phyloP scores from a whole-genome alignment of 2,113 vertebrate genomes.

The Marcusenius ussheri region DNA sequence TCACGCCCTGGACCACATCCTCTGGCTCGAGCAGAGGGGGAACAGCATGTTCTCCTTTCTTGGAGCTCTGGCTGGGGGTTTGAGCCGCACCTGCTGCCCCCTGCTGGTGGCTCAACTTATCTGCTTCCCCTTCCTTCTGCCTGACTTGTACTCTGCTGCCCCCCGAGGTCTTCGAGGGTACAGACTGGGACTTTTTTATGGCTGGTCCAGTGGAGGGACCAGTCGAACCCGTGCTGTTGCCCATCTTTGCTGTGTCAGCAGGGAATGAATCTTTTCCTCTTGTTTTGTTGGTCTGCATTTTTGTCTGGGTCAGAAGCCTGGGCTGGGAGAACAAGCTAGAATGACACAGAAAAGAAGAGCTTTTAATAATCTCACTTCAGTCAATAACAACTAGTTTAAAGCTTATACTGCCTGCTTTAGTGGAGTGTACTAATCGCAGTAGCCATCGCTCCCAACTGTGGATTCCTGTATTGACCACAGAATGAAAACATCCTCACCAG shows the following conservation, averaged over 20 bases:
- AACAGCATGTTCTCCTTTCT: not conserved
- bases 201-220: not conserved
- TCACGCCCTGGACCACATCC: conserved; percentile 17
- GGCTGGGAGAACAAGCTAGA: not conserved
- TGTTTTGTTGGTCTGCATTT: conserved; percentile 11
- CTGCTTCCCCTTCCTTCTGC: not conserved
- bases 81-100: not conserved
- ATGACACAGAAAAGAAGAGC: not conserved
- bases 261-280: not conserved
- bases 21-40: conserved; percentile 12
- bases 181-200: not conserved
- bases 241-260: not conserved
- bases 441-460: not conserved
- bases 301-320: not conserved
- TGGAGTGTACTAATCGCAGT: not conserved
- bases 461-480: not conserved
- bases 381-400: not conserved
- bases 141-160: not conserved
- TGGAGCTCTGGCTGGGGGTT: not conserved
- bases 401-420: not conserved
- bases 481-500: not conserved
- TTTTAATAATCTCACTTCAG: not conserved
- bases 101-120: not conserved
- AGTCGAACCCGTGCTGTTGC: not conserved
- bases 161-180: not conserved